These are phyloP conservation scores for Spondyliosoma cantharus DNA, from an alignment of 2,797 vertebrate genomes.

Conservation along the genomic window DNA sequence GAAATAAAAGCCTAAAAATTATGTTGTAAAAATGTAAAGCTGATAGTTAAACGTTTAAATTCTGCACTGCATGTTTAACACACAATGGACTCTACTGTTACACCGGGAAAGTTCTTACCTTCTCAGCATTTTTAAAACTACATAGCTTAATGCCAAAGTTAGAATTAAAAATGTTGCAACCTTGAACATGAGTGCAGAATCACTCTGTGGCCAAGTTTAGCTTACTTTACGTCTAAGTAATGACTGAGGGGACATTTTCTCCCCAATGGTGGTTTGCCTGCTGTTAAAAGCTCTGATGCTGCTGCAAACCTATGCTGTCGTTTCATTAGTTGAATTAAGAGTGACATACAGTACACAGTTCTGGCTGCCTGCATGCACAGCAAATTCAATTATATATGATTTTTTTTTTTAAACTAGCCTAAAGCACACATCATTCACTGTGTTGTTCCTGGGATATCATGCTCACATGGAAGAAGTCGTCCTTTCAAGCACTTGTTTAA, in stretches of 20 bases:
- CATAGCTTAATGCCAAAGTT: not conserved
- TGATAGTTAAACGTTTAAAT: not conserved
- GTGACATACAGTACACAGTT: not conserved
- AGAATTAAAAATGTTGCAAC: not conserved
- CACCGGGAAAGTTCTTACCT: not conserved
- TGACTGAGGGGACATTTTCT: not conserved
- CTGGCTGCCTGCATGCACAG: not conserved
- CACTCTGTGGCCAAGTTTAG: not conserved
- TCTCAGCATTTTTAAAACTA: not conserved
- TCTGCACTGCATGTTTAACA: not conserved
- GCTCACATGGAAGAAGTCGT: too few relatives aligned
- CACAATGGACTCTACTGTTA: not conserved
- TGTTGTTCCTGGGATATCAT: too few relatives aligned
- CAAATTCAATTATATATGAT: not conserved
- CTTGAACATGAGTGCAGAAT: constrained; percentile 1
- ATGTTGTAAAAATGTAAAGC: not conserved
- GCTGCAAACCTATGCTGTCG: not conserved
- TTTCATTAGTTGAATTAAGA: too few relatives aligned
- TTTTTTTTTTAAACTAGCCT: too few relatives aligned
- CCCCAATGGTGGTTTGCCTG: not conserved
- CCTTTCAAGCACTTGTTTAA: too few relatives aligned
- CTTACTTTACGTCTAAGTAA: not conserved
- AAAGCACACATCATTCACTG: too few relatives aligned
- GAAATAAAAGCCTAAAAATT: not conserved
- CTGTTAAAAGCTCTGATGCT: not conserved